Evolutionary conservation across 2,797 vertebrate species (phyloP).

Genomic region (Xiphophorus birchmanni): DNA sequence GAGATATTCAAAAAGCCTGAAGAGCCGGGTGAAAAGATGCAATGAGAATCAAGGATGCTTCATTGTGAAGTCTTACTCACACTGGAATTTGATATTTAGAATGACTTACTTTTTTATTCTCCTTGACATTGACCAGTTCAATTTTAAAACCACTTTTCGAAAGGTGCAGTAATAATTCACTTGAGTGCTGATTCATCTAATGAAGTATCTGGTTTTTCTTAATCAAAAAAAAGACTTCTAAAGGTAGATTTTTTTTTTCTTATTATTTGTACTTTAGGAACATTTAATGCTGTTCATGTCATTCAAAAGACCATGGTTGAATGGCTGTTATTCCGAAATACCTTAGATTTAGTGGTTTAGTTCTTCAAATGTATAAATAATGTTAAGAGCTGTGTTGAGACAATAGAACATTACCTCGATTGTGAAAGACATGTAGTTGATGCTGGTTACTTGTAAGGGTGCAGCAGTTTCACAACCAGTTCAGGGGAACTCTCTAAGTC

Average conservation of each 20-base stretch:
- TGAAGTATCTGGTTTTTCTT: not conserved
- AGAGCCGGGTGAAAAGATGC: not conserved
- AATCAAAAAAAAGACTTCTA: not conserved
- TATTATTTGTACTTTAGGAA: not conserved
- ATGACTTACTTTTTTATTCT: slow-evolving; percentile 1
- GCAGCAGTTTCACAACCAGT: not conserved
- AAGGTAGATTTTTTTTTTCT: not conserved
- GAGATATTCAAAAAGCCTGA: not conserved
- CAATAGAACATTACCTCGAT: not conserved
- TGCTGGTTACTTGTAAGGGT: not conserved
- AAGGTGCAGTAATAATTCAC: not conserved
- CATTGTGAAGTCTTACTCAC: not conserved
- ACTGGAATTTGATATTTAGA: not conserved
- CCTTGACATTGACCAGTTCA: not conserved
- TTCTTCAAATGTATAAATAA: not conserved
- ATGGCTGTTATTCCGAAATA: not conserved
- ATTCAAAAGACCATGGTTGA: not conserved
- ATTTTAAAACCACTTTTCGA: not conserved
- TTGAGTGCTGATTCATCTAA: not conserved
- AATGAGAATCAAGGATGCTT: not conserved
- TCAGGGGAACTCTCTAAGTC: not conserved
- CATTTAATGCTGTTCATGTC: not conserved
- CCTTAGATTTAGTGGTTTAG: not conserved
- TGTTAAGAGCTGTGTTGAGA: not conserved
- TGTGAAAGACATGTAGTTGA: not conserved